Percentiles rank a stretch among this genome's conserved stretches.
Evolutionary conservation across 2,797 vertebrate genomes (phyloP).

Genomic region (Clangula hyemalis): DNA sequence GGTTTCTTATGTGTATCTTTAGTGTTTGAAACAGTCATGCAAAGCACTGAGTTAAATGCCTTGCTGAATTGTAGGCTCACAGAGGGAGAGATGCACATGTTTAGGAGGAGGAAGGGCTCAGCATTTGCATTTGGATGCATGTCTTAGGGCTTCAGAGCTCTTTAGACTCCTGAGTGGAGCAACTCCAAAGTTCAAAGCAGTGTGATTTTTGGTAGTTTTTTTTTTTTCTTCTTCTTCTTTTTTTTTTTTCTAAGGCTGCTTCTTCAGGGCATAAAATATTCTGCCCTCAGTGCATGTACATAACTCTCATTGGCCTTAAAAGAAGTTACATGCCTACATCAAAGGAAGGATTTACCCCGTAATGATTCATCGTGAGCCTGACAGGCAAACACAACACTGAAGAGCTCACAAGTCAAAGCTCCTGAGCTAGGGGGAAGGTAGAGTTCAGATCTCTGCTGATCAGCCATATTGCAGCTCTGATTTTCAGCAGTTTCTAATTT

Average conservation of each 20-base stretch:
- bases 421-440: neutral
- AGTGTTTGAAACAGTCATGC: neutral
- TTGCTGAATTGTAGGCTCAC: neutral
- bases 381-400: constrained; percentile 70
- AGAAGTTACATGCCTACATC: constrained; percentile 75
- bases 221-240: neutral
- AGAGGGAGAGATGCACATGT: neutral
- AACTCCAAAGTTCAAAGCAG: constrained; percentile 63
- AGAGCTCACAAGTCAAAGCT: constrained; percentile 58
- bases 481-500: constrained; percentile 43
- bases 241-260: constrained; percentile 53
- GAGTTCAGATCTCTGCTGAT: constrained; percentile 50
- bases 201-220: constrained; percentile 59
- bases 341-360: constrained; percentile 74
- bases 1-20: neutral
- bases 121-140: constrained; percentile 55
- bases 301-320: constrained; percentile 73
- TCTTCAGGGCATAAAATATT: constrained; percentile 69
- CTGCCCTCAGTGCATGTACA: constrained; percentile 64
- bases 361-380: constrained; percentile 65
- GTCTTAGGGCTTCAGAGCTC: constrained; percentile 52
- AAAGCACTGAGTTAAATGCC: neutral
- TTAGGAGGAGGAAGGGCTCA: constrained; percentile 39
- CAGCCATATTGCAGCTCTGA: neutral
- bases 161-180: constrained; percentile 41